Evolutionary conservation across 2,113 vertebrate species (phyloP), one percentile per base, ranked within the genome.

Genomic region (Pundamilia nyererei): DNA sequence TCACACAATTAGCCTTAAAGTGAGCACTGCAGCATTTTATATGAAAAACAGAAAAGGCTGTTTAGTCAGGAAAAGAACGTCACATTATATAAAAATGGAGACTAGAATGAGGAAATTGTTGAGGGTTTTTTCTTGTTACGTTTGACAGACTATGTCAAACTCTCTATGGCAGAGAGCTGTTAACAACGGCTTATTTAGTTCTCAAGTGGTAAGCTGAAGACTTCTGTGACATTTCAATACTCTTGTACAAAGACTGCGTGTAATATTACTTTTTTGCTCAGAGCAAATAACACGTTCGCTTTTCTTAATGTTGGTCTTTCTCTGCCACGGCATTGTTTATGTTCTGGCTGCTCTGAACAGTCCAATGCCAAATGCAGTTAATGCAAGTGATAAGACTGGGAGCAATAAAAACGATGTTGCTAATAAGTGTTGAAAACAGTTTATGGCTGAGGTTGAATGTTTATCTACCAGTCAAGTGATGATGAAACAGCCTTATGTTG

Each of bases 211-310:
- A 80, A 86, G 81, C 77, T 86, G 42, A 88, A 81, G 53, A 88
- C 80, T 65, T 83, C 40, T 82, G 80, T 90, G 86, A 87, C 87
- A 92, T 90, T 90, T 89, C 85, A 89, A 79, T 86, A 81, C 6
- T 26, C 42, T 56, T 29, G 24, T 75, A 85, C 84, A 77, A 77
- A 77, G 45, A 77, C 26, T 77, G 10, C 5, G 21, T 79, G 81
- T 91, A 81, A 83, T 87, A 58, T 83, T 80, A 42, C 86, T 81
- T 91, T 87, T 87, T 29, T 83, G 31, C 80, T 88, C 47, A 58
- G 80, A 68, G 81, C 80, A 84, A 70, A 87, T 91, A 72, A 84
- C 87, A 85, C 7, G 15, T 77, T 77, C 2, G 3, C 24, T 47
- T 77, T 31, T 49, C 42, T 49, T 31, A 19, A 49, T 75, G 70